These are phyloP conservation scores for Thelaira solivaga DNA, from an alignment of 2,888 invertebrate species.

Conservation along the genomic window DNA sequence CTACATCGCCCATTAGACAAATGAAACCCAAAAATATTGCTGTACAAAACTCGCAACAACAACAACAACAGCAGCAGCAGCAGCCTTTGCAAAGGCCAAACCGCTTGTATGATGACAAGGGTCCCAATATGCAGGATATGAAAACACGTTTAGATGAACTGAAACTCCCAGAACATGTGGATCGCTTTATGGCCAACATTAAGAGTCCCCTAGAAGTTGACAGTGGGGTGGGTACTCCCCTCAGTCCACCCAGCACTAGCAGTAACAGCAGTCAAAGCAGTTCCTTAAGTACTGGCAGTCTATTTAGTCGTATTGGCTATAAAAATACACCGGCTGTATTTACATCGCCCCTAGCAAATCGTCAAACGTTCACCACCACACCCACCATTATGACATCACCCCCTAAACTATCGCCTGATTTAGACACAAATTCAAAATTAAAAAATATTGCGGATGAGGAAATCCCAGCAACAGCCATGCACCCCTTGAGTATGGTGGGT, in stretches of 20 bases:
- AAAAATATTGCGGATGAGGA: constrained; percentile 14
- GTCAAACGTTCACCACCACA: constrained; percentile 61
- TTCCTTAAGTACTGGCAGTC: constrained; percentile 68
- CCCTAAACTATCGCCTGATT: constrained; percentile 39
- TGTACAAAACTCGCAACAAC: background rate
- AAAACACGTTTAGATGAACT: constrained; percentile 72
- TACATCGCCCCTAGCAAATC: constrained; percentile 68
- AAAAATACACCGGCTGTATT: constrained; percentile 71
- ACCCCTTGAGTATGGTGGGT: constrained; percentile 85
- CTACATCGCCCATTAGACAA: constrained; percentile 67
- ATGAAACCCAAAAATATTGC: background rate
- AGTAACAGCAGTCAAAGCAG: constrained; percentile 66
- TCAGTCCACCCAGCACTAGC: constrained; percentile 79
- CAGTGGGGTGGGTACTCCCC: constrained; percentile 83
- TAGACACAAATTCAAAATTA: background rate
- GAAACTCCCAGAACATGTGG: constrained; percentile 74
- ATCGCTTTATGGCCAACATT: constrained; percentile 71
- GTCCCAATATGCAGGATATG: constrained; percentile 66
- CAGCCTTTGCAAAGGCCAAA: constrained; percentile 76
- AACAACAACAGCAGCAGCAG: constrained; percentile 9
- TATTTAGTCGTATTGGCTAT: constrained; percentile 74
- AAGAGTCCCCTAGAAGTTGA: constrained; percentile 78
- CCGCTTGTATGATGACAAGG: constrained; percentile 68
- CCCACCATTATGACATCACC: constrained; percentile 39
- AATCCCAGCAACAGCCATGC: constrained; percentile 76